Percentiles rank a stretch among this genome's conserved stretches.
phyloP scores from a whole-genome alignment of 1,140 invertebrate species.

The Hypothenemus hampei region DNA sequence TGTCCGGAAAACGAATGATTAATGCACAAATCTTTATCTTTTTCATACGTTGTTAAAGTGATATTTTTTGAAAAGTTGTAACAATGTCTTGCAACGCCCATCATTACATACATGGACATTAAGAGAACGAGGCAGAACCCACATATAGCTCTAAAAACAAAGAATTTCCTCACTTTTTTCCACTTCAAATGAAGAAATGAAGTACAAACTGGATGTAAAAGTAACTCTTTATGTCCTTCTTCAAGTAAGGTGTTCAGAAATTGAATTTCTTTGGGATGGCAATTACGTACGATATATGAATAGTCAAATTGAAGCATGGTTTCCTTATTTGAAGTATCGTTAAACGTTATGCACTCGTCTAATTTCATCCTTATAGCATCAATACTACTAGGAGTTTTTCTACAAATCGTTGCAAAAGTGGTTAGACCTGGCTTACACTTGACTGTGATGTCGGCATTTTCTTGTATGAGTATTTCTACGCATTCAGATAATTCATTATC shows the following conservation, averaged over 20 bases:
- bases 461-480: conserved; percentile 72
- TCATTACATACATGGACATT: conserved; percentile 71
- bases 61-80: conserved; percentile 67
- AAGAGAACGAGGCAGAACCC: conserved; percentile 73
- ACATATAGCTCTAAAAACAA: conserved; percentile 69
- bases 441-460: conserved; percentile 78
- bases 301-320: conserved; percentile 75
- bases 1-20: conserved; percentile 67
- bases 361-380: conserved; percentile 69
- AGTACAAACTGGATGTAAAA: conserved; percentile 75
- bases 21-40: conserved; percentile 54
- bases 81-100: conserved; percentile 68
- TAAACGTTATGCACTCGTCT: conserved; percentile 68
- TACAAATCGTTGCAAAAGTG: conserved; percentile 71
- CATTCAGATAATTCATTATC: conserved; percentile 74
- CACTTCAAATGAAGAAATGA: conserved; percentile 80
- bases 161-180: conserved; percentile 81
- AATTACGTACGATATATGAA: conserved; percentile 67
- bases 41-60: conserved; percentile 57
- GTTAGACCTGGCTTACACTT: conserved; percentile 75
- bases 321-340: conserved; percentile 67
- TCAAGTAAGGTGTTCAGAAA: conserved; percentile 75
- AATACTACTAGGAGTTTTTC: conserved; percentile 74
- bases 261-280: conserved; percentile 69
- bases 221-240: conserved; percentile 74